Base-by-base conservation (phyloP, 2,888 invertebrate species). In the Epinotia ramella region DNA sequence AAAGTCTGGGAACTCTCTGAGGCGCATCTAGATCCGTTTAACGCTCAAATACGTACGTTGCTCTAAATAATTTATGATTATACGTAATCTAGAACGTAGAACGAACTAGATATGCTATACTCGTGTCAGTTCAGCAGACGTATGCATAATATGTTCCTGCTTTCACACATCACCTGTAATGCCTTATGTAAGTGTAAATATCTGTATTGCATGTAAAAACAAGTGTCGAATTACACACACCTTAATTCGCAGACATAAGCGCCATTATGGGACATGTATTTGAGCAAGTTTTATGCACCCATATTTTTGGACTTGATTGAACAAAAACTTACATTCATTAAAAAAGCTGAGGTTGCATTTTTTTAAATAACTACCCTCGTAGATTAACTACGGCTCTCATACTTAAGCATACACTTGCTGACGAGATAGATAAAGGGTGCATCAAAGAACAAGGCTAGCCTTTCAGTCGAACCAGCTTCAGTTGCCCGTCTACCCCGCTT, bases 401-500 rank as follows among this genome's bases (percentile, higher is more conserved):
- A 53, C n/a, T 53, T 53, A 53, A 53, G 53, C n/a, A 53, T 53
- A 6, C 53, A n/a, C 5, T 49, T 4, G 5, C 6, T 4, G 16
- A 33, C 33, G 49, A 16, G 16, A 49, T 0, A 49, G 49, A 16
- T 16, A 6, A 49, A 49, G 5, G 53, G 6, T 53, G n/a, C 16
- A 5, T 49, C 13, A 46, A 46, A 46, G 13, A 13, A 46, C 46
- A 46, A 46, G 49, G 49, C 49, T 49, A 49, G 49, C 49, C 16
- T 49, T n/a, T n/a, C n/a, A 53, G 16, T 6, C 6, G 53, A 59
- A 44, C 49, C 11, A 57, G 24, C 46, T 24, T 16, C 68, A 79
- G 78, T 86, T 85, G 87, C 84, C 56, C 73, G 89, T 86, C 82
- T 86, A 78, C 77, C n/a, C 46, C 68, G 75, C 81, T 71, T 87